Evolutionary conservation across 2,797 vertebrate genomes (phyloP).

Genomic region (Coreius guichenoti): DNA sequence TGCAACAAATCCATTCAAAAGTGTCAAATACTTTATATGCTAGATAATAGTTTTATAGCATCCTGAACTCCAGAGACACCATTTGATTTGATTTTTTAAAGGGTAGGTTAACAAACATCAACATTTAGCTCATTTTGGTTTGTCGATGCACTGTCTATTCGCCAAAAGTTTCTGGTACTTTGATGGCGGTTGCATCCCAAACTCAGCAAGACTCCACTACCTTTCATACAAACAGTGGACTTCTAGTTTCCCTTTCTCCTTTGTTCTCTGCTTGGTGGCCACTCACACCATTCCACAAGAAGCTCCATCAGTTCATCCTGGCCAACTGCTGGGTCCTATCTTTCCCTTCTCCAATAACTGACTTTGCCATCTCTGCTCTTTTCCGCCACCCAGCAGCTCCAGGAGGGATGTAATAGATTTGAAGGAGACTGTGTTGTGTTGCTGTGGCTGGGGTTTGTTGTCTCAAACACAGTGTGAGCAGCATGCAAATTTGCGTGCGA

Average conservation of each 20-base stretch:
- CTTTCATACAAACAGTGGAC: neutral
- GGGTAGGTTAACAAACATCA: neutral
- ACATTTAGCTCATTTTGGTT: neutral
- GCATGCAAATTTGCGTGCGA: conserved; percentile 55
- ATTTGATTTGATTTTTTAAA: conserved; percentile 7
- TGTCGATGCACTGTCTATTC: neutral
- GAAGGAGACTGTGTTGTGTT: neutral
- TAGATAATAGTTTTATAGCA: conserved; percentile 21
- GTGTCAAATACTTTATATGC: conserved; percentile 27
- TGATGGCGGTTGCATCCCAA: neutral
- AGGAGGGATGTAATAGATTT: conserved; percentile 53
- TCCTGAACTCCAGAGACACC: conserved; percentile 2
- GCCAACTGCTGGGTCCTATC: conserved; percentile 23
- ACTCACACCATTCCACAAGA: neutral
- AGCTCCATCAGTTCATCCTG: neutral
- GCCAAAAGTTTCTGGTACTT: neutral
- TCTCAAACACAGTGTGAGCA: conserved; percentile 52
- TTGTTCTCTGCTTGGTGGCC: conserved; percentile 8
- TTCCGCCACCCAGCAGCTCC: conserved; percentile 36
- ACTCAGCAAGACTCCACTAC: neutral
- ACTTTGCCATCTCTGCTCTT: neutral
- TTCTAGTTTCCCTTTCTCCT: neutral
- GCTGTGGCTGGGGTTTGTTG: conserved; percentile 45
- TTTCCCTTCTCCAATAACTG: conserved; percentile 14
- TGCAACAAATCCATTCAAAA: conserved; percentile 39